These are phyloP conservation scores for Helicoverpa armigera DNA, from an alignment of 1,140 invertebrate species.

Conservation along the genomic window DNA sequence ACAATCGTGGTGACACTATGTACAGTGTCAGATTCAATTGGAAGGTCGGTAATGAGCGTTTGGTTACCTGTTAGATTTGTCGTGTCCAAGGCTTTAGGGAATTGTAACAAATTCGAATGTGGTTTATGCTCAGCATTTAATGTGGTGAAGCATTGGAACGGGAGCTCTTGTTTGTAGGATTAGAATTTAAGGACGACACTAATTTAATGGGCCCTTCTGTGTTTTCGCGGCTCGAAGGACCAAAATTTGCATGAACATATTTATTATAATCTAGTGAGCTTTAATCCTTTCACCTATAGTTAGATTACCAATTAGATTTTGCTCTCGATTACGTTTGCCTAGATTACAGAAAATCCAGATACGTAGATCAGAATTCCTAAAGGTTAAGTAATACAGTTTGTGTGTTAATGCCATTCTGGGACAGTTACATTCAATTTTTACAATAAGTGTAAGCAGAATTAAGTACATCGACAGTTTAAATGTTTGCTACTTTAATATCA, in stretches of 20 bases:
- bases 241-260: conserved; percentile 12
- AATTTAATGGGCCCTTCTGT: conserved; percentile 18
- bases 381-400: too few relatives aligned
- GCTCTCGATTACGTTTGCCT: not conserved
- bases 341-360: too few relatives aligned
- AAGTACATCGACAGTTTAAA: too few relatives aligned
- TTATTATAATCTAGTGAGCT: not conserved
- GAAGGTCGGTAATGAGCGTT: conserved; percentile 46
- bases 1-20: not conserved
- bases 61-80: conserved; percentile 47
- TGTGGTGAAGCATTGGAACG: conserved; percentile 24
- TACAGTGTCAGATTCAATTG: conserved; percentile 48
- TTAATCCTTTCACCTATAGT: conserved; percentile 1
- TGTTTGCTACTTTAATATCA: too few relatives aligned
- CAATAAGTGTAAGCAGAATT: too few relatives aligned
- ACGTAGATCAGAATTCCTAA: too few relatives aligned
- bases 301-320: conserved; percentile 1
- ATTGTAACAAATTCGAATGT: conserved; percentile 50
- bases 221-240: conserved; percentile 23
- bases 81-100: conserved; percentile 44
- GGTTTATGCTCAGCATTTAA: conserved; percentile 34
- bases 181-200: not conserved
- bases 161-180: conserved; percentile 8
- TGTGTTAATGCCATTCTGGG: too few relatives aligned
- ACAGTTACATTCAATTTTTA: too few relatives aligned